Base-by-base conservation (phyloP, 2,797 vertebrate species). In the Lithobates pipiens region DNA sequence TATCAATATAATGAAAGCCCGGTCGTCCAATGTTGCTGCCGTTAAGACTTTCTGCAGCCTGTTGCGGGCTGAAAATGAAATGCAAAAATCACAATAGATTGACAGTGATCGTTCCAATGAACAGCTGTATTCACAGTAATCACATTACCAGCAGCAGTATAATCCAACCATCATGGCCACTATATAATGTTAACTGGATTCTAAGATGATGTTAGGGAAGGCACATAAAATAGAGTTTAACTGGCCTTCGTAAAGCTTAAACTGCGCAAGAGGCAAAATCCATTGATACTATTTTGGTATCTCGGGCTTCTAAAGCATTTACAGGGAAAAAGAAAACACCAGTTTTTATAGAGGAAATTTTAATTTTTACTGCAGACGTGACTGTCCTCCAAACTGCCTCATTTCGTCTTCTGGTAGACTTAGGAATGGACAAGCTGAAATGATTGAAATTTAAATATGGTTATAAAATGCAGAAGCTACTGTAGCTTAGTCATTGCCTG, bases 1-100 rank as follows among this genome's bases (percentile, higher is more conserved):
- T 92, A 91, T 94, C 94, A 94, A 95, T 91, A 94, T 90, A 95
- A 95, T 96, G 93, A 93, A 95, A 91, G 90, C 91, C 91, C 88
- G 89, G 89, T 94, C 94, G 76, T 93, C 74, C 89, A 85, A 89
- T 90, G 82, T 88, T 92, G 86, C 93, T 91, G 85, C 89, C 89
- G 94, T 93, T 92, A 91, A 82, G 89, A 85, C 80, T 76, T 68
- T 36, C 82, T 4, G 18, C 65, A 73, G 21, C 88, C 77, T 82
- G 29, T 86, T 86, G 27, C 29, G 89, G 91, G 91, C 79, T 88
- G 85, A 89, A 73, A 77, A 77, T 73, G 46, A 82, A 82, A 86
- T 76, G 84, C 54, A 89, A 76, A 82, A 54, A 83, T 61, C 88
- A 91, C 90, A 93, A 85, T 87, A 89, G 89, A 94, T 93, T 94